Evolutionary conservation across 2,113 vertebrate genomes (phyloP).

Genomic region (Plotosus lineatus): DNA sequence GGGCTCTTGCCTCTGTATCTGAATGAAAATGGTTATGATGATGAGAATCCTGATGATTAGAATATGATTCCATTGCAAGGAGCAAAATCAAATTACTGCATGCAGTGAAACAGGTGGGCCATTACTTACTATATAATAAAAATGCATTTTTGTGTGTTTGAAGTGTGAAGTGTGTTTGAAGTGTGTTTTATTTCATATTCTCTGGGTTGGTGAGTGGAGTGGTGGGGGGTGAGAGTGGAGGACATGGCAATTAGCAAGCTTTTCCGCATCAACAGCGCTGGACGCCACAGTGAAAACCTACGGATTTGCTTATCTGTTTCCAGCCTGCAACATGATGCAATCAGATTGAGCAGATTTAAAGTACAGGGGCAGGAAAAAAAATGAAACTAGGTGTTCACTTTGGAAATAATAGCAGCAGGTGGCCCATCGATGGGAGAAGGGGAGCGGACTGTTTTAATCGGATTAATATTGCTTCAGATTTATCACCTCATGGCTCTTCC

Average conservation of each 20-base stretch:
- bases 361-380: constrained; percentile 26
- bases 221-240: not conserved
- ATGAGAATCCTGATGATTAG: constrained; percentile 60
- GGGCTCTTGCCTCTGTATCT: constrained; percentile 37
- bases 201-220: not conserved
- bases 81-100: constrained; percentile 37
- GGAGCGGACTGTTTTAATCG: constrained; percentile 50
- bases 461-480: constrained; percentile 65
- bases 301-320: constrained; percentile 7
- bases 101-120: constrained; percentile 36
- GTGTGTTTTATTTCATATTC: constrained; percentile 21
- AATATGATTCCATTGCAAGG: constrained; percentile 32
- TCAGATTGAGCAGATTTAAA: not conserved
- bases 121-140: constrained; percentile 13
- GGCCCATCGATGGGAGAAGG: constrained; percentile 17
- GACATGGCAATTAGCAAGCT: not conserved
- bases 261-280: not conserved
- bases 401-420: constrained; percentile 48
- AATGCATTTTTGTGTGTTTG: too few relatives aligned
- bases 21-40: constrained; percentile 54
- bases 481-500: constrained; percentile 53
- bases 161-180: constrained; percentile 38
- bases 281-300: not conserved
- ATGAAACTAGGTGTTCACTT: constrained; percentile 43
- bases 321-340: constrained; percentile 6